phyloP scores from a whole-genome alignment of 2,113 vertebrate species.

The Pedetes capensis region DNA sequence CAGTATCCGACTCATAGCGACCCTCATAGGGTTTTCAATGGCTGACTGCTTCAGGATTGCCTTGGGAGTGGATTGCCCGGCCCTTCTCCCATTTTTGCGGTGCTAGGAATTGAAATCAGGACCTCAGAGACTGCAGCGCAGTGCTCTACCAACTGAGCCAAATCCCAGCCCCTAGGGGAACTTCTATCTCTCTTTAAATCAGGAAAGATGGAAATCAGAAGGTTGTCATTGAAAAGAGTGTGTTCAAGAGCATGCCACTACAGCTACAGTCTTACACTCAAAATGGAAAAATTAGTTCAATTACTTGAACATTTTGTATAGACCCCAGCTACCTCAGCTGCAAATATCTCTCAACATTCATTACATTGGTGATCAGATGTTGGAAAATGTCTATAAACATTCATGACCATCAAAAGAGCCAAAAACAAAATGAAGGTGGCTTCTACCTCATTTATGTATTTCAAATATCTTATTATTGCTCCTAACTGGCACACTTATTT shows the following conservation, averaged over 20 bases:
- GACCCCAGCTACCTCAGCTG: not conserved
- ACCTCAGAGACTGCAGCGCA: too few species aligned
- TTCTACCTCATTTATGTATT: slow-evolving; percentile 21
- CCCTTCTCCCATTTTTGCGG: too few species aligned
- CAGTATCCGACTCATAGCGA: too few species aligned
- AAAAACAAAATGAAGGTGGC: not conserved
- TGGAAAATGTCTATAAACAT: slow-evolving; percentile 45
- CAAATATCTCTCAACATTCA: not conserved
- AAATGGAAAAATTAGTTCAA: not conserved
- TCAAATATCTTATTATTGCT: slow-evolving; percentile 28
- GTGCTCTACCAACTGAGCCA: too few species aligned
- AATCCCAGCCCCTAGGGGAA: too few species aligned
- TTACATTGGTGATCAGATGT: not conserved
- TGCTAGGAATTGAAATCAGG: too few species aligned
- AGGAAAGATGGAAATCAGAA: not conserved
- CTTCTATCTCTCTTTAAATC: not conserved
- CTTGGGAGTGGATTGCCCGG: too few species aligned
- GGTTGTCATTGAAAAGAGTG: not conserved
- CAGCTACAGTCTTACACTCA: not conserved
- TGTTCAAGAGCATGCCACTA: not conserved
- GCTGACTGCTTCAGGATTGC: too few species aligned
- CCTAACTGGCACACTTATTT: slow-evolving; percentile 23
- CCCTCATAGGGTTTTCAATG: too few species aligned
- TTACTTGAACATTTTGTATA: not conserved
- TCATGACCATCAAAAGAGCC: slow-evolving; percentile 8